These are phyloP conservation scores for Trichacis sp. DNA, from an alignment of 2,888 invertebrate species.

Conservation along the genomic window DNA sequence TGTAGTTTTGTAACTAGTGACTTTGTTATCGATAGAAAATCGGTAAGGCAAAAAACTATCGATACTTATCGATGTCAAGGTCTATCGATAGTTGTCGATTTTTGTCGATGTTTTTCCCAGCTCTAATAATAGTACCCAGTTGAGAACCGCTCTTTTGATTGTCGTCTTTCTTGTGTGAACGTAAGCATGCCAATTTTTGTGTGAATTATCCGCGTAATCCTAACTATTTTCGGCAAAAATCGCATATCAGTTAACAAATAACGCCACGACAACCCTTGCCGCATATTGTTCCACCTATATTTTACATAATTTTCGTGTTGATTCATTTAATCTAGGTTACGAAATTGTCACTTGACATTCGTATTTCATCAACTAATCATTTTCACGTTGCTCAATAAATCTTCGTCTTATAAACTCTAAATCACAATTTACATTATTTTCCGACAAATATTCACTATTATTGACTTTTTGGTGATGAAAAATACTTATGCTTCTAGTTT, in stretches of 20 bases:
- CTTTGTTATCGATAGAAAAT: no score
- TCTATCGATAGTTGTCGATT: no score
- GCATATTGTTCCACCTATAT: neutral
- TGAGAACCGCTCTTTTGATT: no score
- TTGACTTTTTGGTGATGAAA: neutral
- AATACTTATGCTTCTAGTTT: no score
- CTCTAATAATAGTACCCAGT: no score
- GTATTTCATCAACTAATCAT: no score
- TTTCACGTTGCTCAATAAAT: no score
- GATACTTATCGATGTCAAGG: no score
- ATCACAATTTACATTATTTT: neutral
- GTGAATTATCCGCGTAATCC: constrained; percentile 56
- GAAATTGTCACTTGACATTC: neutral
- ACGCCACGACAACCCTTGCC: neutral
- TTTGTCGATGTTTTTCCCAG: no score
- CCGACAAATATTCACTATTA: neutral
- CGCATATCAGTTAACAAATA: neutral
- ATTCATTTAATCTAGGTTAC: neutral
- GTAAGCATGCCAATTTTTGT: constrained; percentile 36
- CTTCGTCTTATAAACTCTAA: neutral
- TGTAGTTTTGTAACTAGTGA: no score
- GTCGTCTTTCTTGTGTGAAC: no score
- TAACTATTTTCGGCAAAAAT: constrained; percentile 27
- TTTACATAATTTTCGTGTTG: neutral
- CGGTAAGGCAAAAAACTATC: no score